Base-by-base conservation (phyloP, 2,888 invertebrate genomes). In the Acanthosepion lycidas region DNA sequence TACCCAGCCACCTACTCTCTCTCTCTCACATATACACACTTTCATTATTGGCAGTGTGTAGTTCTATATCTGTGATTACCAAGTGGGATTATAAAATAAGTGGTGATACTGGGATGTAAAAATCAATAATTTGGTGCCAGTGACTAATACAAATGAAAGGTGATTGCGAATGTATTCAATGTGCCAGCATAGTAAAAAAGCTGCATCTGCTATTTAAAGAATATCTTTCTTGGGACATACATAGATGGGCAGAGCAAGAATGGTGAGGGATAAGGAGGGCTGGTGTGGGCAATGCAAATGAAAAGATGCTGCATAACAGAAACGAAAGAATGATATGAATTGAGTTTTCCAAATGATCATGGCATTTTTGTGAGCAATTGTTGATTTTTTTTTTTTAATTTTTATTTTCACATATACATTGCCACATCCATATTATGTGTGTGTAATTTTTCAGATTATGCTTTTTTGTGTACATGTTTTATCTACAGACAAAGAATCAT, bases 101-200 rank as follows among this genome's bases (percentile, higher is more conserved):
- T 93, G 93, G 93, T 93, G 93, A 53, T 93, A 93, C 53, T 93
- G 93, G 93, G 93, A 93, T 93, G 93, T 53, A 93, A 49, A 93
- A 93, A 93, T 93, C 93, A 93, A 93, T 93, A 93, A 51, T 93
- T 93, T 93, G 93, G 93, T 93, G 93, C 93, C 93, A 93, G 93
- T 93, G 93, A 93, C 93, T 93, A 93, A 93, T 93, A 93, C 53
- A 93, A 49, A 93, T 93, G 93, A 93, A 93, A 93, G 93, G 93
- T 93, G 93, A 93, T 93, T 93, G 93, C 93, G 53, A 51, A 93
- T 93, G 51, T 93, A 93, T 93, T 93, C 53, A 53, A 78, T 78
- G 78, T 78, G 78, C 78, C 78, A 15, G 78, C 78, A 78, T 9
- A 78, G 78, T 78, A 78, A 49, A 51, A 51, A 93, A 49, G 42